These are phyloP conservation scores for Xenops minutus DNA, from an alignment of 2,797 vertebrate genomes.

Conservation along the genomic window DNA sequence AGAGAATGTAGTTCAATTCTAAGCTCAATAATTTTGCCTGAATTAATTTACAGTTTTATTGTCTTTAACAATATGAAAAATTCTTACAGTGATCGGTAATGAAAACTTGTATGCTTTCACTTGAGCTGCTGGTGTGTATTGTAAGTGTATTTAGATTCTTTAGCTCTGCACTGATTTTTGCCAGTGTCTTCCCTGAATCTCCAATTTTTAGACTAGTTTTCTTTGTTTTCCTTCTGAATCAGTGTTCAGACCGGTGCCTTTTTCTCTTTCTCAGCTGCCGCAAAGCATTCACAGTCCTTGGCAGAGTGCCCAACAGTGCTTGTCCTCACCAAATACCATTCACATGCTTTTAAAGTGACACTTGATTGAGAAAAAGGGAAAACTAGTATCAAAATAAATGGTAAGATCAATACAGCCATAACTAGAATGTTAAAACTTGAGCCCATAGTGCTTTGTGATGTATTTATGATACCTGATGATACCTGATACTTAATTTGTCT, in stretches of 20 bases:
- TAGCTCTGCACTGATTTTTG: neutral
- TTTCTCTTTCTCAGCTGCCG: constrained; percentile 25
- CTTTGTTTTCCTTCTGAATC: neutral
- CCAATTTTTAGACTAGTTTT: neutral
- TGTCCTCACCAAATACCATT: neutral
- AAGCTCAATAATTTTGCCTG: neutral
- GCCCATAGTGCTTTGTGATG: neutral
- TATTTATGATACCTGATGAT: neutral
- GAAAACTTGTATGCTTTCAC: neutral
- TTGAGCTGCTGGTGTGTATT: neutral
- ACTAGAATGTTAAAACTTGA: neutral
- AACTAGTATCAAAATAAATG: constrained; percentile 11
- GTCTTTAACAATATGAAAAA: neutral
- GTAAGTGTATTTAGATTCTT: neutral
- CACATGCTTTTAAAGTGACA: neutral
- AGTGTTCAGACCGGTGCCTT: neutral
- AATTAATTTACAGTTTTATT: neutral
- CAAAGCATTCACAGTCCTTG: neutral
- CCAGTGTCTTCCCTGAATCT: neutral
- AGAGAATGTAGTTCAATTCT: neutral
- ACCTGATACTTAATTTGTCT: constrained; percentile 38
- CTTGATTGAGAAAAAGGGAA: neutral
- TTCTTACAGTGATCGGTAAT: neutral
- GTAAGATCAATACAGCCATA: neutral
- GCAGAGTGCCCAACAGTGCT: neutral